A percentile compares a stretch with the other conserved stretches of the same genome.
These are phyloP conservation scores for Crypturellus tataupa DNA, from an alignment of 2,797 vertebrate genomes.

Conservation along the genomic window DNA sequence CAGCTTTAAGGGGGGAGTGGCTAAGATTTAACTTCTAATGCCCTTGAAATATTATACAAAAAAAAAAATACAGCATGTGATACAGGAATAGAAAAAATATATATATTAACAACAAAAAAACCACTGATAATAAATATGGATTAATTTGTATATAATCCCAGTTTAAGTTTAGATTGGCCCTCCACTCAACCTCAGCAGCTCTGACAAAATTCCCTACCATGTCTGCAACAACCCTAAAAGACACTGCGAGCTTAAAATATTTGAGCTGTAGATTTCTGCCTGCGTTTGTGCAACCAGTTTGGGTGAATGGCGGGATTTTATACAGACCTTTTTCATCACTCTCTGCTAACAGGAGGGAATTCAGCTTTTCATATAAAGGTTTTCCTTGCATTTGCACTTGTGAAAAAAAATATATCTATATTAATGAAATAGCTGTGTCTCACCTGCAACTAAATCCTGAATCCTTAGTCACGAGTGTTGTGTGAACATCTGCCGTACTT, in stretches of 20 bases:
- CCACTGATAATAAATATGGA: not conserved
- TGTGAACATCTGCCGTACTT: not conserved
- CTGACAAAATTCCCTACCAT: not conserved
- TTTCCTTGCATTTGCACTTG: not conserved
- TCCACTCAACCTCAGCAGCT: constrained; percentile 42
- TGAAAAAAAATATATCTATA: not conserved
- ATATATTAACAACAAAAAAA: not conserved
- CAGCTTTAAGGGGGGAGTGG: not conserved
- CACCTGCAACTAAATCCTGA: not conserved
- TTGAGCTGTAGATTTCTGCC: not conserved
- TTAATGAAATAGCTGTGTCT: not conserved
- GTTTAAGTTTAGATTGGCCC: constrained; percentile 6
- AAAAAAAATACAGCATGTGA: not conserved
- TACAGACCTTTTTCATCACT: not conserved
- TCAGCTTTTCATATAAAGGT: not conserved
- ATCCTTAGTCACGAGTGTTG: accelerated
- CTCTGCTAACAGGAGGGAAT: not conserved
- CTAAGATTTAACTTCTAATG: not conserved
- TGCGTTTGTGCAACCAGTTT: not conserved
- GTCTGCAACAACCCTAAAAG: not conserved
- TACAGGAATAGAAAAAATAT: not conserved
- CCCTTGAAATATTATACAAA: not conserved
- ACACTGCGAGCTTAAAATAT: constrained; percentile 3
- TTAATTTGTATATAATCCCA: not conserved
- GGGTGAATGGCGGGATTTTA: not conserved